phyloP scores from a whole-genome alignment of 2,888 invertebrate species.

The Luffia ferchaultella region DNA sequence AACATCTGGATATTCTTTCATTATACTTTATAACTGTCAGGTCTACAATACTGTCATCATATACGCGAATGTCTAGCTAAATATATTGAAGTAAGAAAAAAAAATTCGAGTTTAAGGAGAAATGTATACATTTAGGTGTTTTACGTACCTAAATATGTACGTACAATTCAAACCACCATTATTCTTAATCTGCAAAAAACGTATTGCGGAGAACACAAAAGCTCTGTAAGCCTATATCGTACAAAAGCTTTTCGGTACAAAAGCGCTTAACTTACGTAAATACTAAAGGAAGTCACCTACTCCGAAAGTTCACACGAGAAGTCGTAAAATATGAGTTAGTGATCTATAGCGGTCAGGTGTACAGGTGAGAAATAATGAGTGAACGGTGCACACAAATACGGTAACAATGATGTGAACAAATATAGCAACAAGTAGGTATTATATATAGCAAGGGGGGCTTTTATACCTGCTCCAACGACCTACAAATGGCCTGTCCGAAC shows the following conservation, averaged over 20 bases:
- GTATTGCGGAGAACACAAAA: conserved; percentile 10
- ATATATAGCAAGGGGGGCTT: too few relatives aligned
- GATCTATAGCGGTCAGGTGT: conserved; percentile 12
- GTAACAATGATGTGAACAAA: conserved; percentile 3
- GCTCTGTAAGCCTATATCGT: background rate
- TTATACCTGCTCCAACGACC: too few relatives aligned
- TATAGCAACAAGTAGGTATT: conserved; percentile 4
- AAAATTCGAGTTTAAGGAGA: too few relatives aligned
- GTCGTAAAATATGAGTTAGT: conserved; percentile 32
- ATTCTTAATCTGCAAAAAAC: conserved; percentile 20
- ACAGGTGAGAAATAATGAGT: conserved; percentile 8
- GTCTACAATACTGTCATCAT: too few relatives aligned
- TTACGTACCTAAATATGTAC: too few relatives aligned
- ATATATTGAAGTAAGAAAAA: too few relatives aligned
- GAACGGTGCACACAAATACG: conserved; percentile 10
- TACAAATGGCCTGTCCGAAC: too few relatives aligned
- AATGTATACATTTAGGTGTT: too few relatives aligned
- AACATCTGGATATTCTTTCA: too few relatives aligned
- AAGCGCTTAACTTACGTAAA: conserved; percentile 19
- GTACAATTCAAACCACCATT: conserved; percentile 8
- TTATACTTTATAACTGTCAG: too few relatives aligned
- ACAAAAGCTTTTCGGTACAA: conserved; percentile 19
- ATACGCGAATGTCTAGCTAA: too few relatives aligned
- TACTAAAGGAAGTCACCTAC: conserved; percentile 27
- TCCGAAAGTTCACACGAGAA: conserved; percentile 32